A percentile compares a stretch with the other conserved stretches of the same genome.
These are phyloP conservation scores for Paracentrotus lividus DNA, from an alignment of 53 echinoderm and acorn worm species.

Conservation along the genomic window DNA sequence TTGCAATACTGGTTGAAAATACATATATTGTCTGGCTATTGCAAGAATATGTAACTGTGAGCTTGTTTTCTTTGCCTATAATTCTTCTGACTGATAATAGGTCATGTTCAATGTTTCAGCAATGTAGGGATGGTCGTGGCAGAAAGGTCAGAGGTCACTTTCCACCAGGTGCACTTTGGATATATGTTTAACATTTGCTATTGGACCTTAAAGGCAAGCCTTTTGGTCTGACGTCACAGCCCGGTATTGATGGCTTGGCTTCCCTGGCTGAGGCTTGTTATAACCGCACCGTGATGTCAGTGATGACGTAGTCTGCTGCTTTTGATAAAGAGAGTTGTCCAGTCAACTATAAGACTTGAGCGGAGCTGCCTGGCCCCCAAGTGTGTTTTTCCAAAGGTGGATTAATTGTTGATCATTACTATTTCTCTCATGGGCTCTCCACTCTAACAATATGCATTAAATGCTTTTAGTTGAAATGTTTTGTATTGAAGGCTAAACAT, in stretches of 20 bases:
- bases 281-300: constrained; percentile 62
- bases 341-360: constrained; percentile 30
- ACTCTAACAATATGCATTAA: not conserved
- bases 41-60: too few relatives aligned
- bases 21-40: too few relatives aligned
- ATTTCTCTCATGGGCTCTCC: not conserved
- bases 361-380: not conserved
- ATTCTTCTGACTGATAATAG: not conserved
- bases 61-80: not conserved
- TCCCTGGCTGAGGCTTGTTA: constrained; percentile 43
- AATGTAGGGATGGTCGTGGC: not conserved
- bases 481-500: not conserved
- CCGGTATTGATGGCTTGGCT: constrained; percentile 26
- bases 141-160: not conserved
- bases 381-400: not conserved
- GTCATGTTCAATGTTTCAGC: too few relatives aligned
- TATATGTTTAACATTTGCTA: not conserved
- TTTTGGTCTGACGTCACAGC: constrained; percentile 45
- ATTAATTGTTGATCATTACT: constrained; percentile 38
- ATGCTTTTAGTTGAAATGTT: not conserved
- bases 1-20: too few relatives aligned
- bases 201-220: constrained; percentile 23
- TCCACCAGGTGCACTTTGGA: constrained; percentile 15
- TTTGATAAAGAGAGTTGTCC: constrained; percentile 51
- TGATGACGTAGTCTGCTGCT: constrained; percentile 56